A percentile compares a stretch with the other conserved stretches of the same genome.
These are phyloP conservation scores for Thaumatotibia leucotreta DNA, from an alignment of 1,140 invertebrate species.

Conservation along the genomic window DNA sequence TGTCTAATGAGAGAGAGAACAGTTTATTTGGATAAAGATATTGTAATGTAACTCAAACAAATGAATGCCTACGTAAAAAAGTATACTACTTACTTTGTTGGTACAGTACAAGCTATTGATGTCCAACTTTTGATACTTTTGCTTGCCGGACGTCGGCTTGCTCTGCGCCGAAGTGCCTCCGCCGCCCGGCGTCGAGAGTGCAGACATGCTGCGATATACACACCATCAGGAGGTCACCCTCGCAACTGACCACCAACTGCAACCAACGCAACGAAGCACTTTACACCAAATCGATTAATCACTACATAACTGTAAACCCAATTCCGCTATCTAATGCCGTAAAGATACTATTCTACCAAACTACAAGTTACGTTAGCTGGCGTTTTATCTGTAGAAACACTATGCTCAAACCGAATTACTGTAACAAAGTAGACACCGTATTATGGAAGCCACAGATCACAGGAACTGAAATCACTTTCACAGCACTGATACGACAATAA, in stretches of 20 bases:
- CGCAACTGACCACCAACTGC: conserved; percentile 70
- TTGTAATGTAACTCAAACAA: too few species aligned
- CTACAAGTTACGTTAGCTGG: conserved; percentile 25
- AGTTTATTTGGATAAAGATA: too few species aligned
- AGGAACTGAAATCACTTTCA: conserved; percentile 53
- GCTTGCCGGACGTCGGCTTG: conserved; percentile 81
- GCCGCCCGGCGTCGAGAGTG: conserved; percentile 77
- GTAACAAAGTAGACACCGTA: background rate
- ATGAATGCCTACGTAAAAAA: background rate
- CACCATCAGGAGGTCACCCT: conserved; percentile 77
- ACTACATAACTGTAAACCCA: conserved; percentile 26
- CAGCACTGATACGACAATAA: conserved; percentile 52
- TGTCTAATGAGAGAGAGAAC: too few species aligned
- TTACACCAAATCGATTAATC: conserved; percentile 15
- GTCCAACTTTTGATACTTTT: conserved; percentile 96
- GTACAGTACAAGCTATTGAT: conserved; percentile 97
- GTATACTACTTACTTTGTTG: conserved; percentile 82
- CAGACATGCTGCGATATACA: conserved; percentile 78
- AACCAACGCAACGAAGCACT: conserved; percentile 45
- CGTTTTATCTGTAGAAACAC: background rate
- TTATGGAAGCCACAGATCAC: conserved; percentile 14
- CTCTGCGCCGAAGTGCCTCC: conserved; percentile 75
- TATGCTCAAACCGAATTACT: background rate
- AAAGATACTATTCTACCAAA: conserved; percentile 25
- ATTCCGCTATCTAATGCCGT: conserved; percentile 11